These are phyloP conservation scores for Zophobas morio DNA, from an alignment of 1,140 invertebrate genomes.

Conservation along the genomic window DNA sequence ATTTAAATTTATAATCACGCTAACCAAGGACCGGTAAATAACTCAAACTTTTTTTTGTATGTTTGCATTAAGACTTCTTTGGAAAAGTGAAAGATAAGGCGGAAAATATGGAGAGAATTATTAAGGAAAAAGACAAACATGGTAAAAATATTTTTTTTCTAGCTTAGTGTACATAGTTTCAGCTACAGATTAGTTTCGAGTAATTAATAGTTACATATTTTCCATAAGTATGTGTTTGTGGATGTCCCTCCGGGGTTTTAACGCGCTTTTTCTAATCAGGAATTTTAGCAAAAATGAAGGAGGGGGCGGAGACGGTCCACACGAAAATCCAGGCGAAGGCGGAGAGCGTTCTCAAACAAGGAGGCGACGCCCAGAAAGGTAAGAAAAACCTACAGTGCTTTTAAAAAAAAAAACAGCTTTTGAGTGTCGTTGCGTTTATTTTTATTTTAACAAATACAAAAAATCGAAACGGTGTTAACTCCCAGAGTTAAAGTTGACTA, in stretches of 20 bases:
- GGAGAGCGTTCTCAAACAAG: slow-evolving; percentile 75
- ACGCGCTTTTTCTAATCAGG: slow-evolving; percentile 73
- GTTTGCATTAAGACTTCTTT: slow-evolving; percentile 84
- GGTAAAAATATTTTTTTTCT: slow-evolving; percentile 70
- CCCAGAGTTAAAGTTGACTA: slow-evolving; percentile 40
- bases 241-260: slow-evolving; percentile 3
- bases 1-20: slow-evolving; percentile 21
- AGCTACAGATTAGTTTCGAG: slow-evolving; percentile 25
- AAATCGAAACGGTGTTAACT: slow-evolving; percentile 24
- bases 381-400: slow-evolving; percentile 18
- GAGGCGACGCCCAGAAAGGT: slow-evolving; percentile 60
- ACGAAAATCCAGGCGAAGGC: slow-evolving; percentile 95
- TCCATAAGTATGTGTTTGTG: background rate
- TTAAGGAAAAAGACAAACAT: slow-evolving; percentile 94
- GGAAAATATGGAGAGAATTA: slow-evolving; percentile 88
- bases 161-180: slow-evolving; percentile 27
- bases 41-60: slow-evolving; percentile 14
- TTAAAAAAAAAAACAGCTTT: background rate
- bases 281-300: slow-evolving; percentile 95
- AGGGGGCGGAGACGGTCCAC: slow-evolving; percentile 94
- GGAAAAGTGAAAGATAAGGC: slow-evolving; percentile 94
- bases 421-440: background rate
- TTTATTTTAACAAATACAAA: slow-evolving; percentile 27
- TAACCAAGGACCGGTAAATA: background rate
- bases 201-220: slow-evolving; percentile 13